Evolutionary conservation across 2,888 invertebrate species (phyloP), one percentile per base, ranked within the genome.

Genomic region (Lasioglossum leucozonium): DNA sequence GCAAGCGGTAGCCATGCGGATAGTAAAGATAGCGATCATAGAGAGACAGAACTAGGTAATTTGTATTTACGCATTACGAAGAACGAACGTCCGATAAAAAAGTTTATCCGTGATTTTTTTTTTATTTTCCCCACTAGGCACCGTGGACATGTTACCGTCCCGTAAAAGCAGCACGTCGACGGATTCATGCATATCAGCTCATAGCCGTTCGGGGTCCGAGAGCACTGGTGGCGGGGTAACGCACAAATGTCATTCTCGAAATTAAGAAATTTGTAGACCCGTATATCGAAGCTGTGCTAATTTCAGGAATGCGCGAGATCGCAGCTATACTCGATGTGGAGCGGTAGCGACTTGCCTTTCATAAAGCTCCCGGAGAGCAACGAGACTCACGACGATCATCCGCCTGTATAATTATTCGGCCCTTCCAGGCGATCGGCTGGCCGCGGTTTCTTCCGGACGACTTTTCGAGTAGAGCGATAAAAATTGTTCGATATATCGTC

Each of bases 121-220:
- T 44, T 76, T 13, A 75, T 47, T 72, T 81, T 40, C 6, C 6
- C 42, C 67, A n/a, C 77, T 83, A 93, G 93, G 92, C 74, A 90
- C 92, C 22, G 82, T 91, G 37, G 95, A 95, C 78, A 86, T 91
- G 55, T 91, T 96, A 84, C 95, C 96, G 22, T 96, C 96, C 40
- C 95, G 96, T 40, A 96, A 96, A 93, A 96, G 96, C 92, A 96
- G 96, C 88, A 96, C 96, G 67, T 96, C 96, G 0, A 96, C 96
- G 8, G 96, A 96, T 85, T 96, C 96, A 55, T 96, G 96, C 91
- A 93, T 96, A 55, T 96, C 96, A 6, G 96, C 96, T 55, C 96
- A 96, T 88, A 96, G 96, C 88, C 95, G 96, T 83, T 96, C 96
- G 3, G 96, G 96, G 34, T 96, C 95, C 65, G 95, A 95, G 77